These are phyloP conservation scores for Pseudomyrmex cubaensis DNA, from an alignment of 1,140 invertebrate genomes.

Conservation along the genomic window DNA sequence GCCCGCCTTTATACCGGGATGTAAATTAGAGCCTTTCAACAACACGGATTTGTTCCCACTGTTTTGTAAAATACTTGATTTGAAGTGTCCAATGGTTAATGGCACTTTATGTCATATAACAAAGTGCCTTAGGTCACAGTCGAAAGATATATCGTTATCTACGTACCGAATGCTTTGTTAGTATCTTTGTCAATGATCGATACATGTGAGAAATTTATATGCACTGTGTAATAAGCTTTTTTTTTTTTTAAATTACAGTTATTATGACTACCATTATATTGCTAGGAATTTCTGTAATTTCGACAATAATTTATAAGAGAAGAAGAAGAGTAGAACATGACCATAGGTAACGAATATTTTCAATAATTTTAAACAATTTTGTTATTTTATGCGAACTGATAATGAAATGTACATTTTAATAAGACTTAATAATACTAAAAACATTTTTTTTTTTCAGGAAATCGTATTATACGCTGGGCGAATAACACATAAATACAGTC, in stretches of 20 bases:
- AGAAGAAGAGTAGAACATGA: constrained; percentile 32
- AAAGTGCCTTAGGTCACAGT: constrained; percentile 73
- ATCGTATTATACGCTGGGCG: constrained; percentile 59
- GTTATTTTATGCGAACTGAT: neutral
- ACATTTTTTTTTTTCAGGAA: constrained; percentile 63
- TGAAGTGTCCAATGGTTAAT: constrained; percentile 84
- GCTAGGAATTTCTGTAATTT: constrained; percentile 46
- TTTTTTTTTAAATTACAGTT: constrained; percentile 56
- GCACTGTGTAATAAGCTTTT: neutral
- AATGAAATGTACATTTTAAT: neutral
- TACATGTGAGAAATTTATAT: neutral
- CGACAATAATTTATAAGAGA: constrained; percentile 53
- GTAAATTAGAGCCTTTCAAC: constrained; percentile 86
- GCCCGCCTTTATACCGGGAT: constrained; percentile 86
- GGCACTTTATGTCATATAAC: constrained; percentile 81
- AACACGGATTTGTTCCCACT: constrained; percentile 89
- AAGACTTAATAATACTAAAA: constrained; percentile 22
- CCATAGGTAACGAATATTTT: constrained; percentile 49
- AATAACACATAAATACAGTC: constrained; percentile 52
- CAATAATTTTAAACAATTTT: neutral
- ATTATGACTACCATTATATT: constrained; percentile 24
- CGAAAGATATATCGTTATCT: constrained; percentile 38
- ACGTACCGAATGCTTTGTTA: constrained; percentile 57
- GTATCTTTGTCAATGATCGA: constrained; percentile 23
- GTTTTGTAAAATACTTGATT: constrained; percentile 87